phyloP scores from a whole-genome alignment of 2,113 vertebrate genomes.

The Nansenia antarctica region DNA sequence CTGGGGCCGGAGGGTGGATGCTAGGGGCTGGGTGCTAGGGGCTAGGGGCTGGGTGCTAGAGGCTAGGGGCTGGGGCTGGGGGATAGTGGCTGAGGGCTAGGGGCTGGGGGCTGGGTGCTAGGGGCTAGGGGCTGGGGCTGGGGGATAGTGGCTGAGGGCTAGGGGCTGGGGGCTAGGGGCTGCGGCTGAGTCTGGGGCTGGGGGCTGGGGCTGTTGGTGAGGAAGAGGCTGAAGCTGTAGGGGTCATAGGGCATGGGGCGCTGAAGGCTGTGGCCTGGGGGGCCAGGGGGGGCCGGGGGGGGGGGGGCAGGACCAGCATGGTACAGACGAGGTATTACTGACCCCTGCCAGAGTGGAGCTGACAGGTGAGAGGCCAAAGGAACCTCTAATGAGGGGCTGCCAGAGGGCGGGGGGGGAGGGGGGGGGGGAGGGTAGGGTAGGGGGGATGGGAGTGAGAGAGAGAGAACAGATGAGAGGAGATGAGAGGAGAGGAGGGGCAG shows the following conservation, averaged over 20 bases:
- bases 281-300: constrained; percentile 37
- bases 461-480: constrained; percentile 17
- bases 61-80: too few species aligned
- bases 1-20: too few species aligned
- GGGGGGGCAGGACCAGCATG: neutral
- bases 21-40: too few species aligned
- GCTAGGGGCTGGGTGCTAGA: too few species aligned
- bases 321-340: constrained; percentile 45
- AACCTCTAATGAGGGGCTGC: constrained; percentile 70
- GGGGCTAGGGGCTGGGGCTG: too few species aligned
- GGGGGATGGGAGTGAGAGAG: constrained; percentile 20
- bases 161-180: constrained; percentile 72
- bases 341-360: constrained; percentile 70
- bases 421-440: constrained; percentile 45
- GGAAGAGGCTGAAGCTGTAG: too few species aligned
- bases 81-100: too few species aligned
- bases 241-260: neutral
- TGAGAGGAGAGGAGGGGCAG: neutral
- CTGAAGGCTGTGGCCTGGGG: neutral
- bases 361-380: constrained; percentile 74
- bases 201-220: too few species aligned
- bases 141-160: constrained; percentile 79
- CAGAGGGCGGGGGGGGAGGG: constrained; percentile 42
- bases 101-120: too few species aligned
- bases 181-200: too few species aligned